Percentiles rank a stretch among this genome's conserved stretches.
phyloP scores from a whole-genome alignment of 2,113 vertebrate species.

The Gadus chalcogrammus region DNA sequence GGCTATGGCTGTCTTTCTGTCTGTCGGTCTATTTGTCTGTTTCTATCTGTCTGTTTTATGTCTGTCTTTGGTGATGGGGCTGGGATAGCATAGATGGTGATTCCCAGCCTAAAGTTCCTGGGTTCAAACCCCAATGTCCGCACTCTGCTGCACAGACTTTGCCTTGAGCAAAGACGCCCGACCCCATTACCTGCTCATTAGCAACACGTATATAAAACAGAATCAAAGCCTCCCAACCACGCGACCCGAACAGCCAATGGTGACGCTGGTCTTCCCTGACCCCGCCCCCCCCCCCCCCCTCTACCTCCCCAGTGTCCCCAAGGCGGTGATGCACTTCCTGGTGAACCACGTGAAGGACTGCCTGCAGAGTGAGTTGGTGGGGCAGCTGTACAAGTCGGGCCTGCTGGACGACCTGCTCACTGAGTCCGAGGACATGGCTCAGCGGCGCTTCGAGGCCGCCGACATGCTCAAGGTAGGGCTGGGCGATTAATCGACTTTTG shows the following conservation, averaged over 20 bases:
- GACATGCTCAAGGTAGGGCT: conserved; percentile 92
- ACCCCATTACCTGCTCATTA: too few species aligned
- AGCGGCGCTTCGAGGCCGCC: conserved; percentile 92
- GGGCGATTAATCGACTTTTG: too few species aligned
- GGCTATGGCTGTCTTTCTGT: background rate
- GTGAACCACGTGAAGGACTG: conserved; percentile 98
- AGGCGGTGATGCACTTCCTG: conserved; percentile 99
- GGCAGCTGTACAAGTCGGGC: conserved; percentile 90
- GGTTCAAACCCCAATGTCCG: too few species aligned
- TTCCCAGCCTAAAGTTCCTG: too few species aligned
- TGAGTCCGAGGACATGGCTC: conserved; percentile 98
- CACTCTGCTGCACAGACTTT: too few species aligned
- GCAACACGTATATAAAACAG: too few species aligned
- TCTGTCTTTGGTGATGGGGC: background rate
- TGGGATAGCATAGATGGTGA: too few species aligned
- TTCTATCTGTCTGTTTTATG: background rate
- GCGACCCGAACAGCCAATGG: too few species aligned
- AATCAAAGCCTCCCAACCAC: too few species aligned
- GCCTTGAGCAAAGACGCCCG: too few species aligned
- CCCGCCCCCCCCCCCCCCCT: background rate
- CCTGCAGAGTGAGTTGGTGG: conserved; percentile 97
- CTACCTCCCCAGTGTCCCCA: conserved; percentile 82
- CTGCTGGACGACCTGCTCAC: conserved; percentile 93
- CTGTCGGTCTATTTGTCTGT: background rate
- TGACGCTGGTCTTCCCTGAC: background rate